Base-by-base conservation (phyloP, 2,797 vertebrate genomes). In the Merluccius polli region DNA sequence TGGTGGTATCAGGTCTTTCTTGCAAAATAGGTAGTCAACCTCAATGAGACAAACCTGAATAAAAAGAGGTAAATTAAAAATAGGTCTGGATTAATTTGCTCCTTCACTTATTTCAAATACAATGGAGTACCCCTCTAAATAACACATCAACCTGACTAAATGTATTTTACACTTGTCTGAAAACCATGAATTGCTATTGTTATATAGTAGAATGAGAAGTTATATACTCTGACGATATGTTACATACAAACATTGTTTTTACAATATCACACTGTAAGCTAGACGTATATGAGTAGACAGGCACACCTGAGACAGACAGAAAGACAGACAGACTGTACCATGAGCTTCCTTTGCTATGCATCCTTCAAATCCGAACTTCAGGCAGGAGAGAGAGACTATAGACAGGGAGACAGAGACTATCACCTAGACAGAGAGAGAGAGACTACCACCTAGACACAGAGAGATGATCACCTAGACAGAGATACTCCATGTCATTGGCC, bases 271-370 rank as follows among this genome's bases (percentile, higher is more conserved):
- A 65, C 59, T 24, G n/a, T 63, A 65, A 65, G 59, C 31, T 32
- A 30, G 13, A 59, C 29, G 74, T 48, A 52, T 27, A 44, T 67
- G 77, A 15, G 75, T 72, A 52, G 24, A 33, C 8, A 11, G 31
- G 11, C 16, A 35, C 21, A 24, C 21, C 52, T 27, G 7, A 48
- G 41, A 48, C 15, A 48, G 10, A 65, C 59, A 52, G 44, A 52
- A 16, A 52, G 16, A 52, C 16, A 21, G 44, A 52, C 1, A 15
- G 15, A n/a, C 31, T 77, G 84, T 77, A 87, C 85, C 87, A 86
- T 69, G 78, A 78, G 75, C 16, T 77, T 59, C 76, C 86, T 79
- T 83, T 89, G 76, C 31, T 68, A 76, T 86, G 84, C 87, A 87
- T 89, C 2, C 48, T 86, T 13, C 41, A 24, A 72, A 21, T 27